These are phyloP conservation scores for Itoplectis maculator DNA, from an alignment of 2,888 invertebrate species.

Conservation along the genomic window DNA sequence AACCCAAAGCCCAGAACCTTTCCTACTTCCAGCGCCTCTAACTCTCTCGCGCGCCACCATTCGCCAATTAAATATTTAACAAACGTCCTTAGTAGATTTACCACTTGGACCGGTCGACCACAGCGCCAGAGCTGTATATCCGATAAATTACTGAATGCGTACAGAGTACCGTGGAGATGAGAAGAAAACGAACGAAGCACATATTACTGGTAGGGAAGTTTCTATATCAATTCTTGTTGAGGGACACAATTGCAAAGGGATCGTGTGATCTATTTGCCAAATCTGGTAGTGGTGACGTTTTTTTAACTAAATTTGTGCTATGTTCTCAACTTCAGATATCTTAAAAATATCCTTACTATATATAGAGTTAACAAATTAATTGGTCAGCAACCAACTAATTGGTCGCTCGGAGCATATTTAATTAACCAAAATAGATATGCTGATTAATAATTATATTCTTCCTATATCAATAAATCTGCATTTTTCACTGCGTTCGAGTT, in stretches of 20 bases:
- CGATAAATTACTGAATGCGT: constrained; percentile 5
- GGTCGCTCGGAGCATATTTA: too few relatives aligned
- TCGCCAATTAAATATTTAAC: constrained; percentile 75
- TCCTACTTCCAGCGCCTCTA: constrained; percentile 12
- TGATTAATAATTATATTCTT: too few relatives aligned
- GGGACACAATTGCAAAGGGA: background rate
- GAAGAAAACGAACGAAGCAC: constrained; percentile 22
- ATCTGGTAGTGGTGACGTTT: too few relatives aligned
- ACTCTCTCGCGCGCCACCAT: constrained; percentile 50
- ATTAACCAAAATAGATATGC: too few relatives aligned
- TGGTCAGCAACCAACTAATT: too few relatives aligned
- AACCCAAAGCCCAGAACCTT: constrained; percentile 16
- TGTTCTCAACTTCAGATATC: too few relatives aligned
- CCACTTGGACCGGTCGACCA: constrained; percentile 58
- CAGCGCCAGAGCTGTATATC: constrained; percentile 10
- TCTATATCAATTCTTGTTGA: background rate
- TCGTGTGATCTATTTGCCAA: background rate
- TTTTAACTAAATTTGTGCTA: too few relatives aligned
- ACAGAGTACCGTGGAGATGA: constrained; percentile 2
- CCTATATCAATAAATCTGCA: background rate
- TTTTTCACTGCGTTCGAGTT: background rate
- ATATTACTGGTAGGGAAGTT: background rate
- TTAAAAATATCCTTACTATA: too few relatives aligned
- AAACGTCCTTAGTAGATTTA: constrained; percentile 73
- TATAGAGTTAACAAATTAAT: too few relatives aligned